Base-by-base conservation (phyloP, 2,113 vertebrate species). In the Gopherus evgoodei region DNA sequence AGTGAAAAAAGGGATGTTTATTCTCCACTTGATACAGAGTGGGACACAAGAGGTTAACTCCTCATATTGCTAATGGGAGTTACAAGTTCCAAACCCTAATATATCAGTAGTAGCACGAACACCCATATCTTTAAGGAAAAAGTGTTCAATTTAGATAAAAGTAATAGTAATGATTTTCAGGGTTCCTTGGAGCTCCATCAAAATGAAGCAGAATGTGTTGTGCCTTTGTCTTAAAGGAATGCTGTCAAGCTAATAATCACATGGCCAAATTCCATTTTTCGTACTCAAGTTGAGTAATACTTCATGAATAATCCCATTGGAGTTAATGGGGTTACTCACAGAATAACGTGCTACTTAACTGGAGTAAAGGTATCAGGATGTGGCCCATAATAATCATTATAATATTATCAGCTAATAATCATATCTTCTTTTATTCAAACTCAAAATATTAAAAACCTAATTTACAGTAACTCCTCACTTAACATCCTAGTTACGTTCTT, bases 261-360 rank as follows among this genome's bases (percentile, higher is more conserved):
- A 76, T n/a, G 76, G 25, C 82, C 1, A 2, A 38, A 17, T 11
- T 22, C 1, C 19, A 0, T 19, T 56, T 24, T 22, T 13, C 0
- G 0, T 65, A 17, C 19, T 82, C 11, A 49, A 10, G 4, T 85
- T 89, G 62, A 85, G 59, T 87, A 72, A 17, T 21, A 38, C n/a
- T 72, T 72, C 19, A 72, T 69, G 35, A 69, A n/a, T 69, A 21
- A 17, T 21, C 35, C 12, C 17, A 2, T 22, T 72, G 65, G 65
- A 72, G n/a, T 72, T 72, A 72, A 38, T 72, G 42, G 53, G 78
- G 38, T 21, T 42, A 5, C 42, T 52, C 27, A 27, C 38, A 89
- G 24, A 49, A 38, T 42, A 85, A 93, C 11, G 0, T 3, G 22
- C 1, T 16, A 3, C 82, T 56, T 0, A 83, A 84, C 6, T 10